A percentile compares a stretch with the other conserved stretches of the same genome.
Conservation (phyloP, 2,888 invertebrate species). For the Drosophila histrio region DNA sequence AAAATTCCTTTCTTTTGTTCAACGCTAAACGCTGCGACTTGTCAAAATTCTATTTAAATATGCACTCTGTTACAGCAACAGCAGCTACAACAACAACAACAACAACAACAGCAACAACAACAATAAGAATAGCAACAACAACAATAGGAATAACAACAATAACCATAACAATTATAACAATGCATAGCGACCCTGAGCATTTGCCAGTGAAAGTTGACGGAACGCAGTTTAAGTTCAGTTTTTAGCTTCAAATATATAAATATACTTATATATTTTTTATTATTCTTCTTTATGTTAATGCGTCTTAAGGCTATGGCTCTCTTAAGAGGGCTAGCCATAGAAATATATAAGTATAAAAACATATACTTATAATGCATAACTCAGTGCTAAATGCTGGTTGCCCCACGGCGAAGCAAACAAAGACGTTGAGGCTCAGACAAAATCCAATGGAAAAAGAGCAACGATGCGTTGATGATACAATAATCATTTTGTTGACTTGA, state of each 20-base stretch:
- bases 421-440: neutral
- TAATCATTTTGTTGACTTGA: conserved; percentile 50
- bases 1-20: conserved; percentile 57
- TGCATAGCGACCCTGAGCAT: conserved; percentile 46
- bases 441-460: conserved; percentile 16
- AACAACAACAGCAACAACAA: too few relatives aligned
- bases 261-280: conserved; percentile 10
- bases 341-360: conserved; percentile 7
- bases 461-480: conserved; percentile 38
- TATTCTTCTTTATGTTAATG: conserved; percentile 58
- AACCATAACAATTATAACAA: conserved; percentile 43
- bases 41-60: conserved; percentile 56
- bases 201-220: conserved; percentile 66
- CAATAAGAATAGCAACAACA: conserved; percentile 19
- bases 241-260: conserved; percentile 2
- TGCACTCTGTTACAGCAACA: conserved; percentile 31
- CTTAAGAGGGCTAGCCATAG: conserved; percentile 25
- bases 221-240: conserved; percentile 10
- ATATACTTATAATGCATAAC: conserved; percentile 10
- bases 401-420: conserved; percentile 17
- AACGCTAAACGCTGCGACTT: conserved; percentile 31
- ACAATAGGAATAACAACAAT: conserved; percentile 27
- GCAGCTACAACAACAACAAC: conserved; percentile 15
- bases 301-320: conserved; percentile 1
- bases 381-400: conserved; percentile 57